phyloP scores from a whole-genome alignment of 2,888 invertebrate genomes.

The Argyra leucocephala region DNA sequence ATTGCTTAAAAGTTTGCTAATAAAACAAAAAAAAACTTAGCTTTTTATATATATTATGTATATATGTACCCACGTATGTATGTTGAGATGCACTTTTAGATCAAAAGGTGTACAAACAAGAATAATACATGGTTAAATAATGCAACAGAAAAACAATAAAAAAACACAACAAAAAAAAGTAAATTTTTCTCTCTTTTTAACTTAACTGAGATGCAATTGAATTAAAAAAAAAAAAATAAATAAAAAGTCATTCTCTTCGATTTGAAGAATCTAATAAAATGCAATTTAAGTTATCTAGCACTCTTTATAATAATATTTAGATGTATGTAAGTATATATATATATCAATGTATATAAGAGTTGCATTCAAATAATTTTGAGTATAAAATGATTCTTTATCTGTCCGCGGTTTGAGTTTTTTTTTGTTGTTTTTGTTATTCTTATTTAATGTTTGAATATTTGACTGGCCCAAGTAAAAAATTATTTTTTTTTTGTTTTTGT shows the following conservation, averaged over 20 bases:
- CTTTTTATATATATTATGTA: neutral
- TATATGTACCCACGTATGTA: neutral
- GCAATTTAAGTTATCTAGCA: too few relatives aligned
- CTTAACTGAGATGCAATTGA: neutral
- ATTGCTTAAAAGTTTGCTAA: neutral
- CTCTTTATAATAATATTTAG: neutral
- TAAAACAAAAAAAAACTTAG: neutral
- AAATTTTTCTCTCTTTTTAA: too few relatives aligned
- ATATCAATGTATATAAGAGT: neutral
- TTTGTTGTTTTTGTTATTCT: neutral
- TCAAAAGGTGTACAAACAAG: conserved; percentile 1
- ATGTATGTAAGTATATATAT: neutral
- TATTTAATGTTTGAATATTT: neutral
- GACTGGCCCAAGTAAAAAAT: neutral
- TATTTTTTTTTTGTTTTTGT: neutral
- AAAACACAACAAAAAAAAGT: neutral
- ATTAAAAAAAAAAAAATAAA: too few relatives aligned
- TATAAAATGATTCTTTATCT: too few relatives aligned
- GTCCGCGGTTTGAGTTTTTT: too few relatives aligned
- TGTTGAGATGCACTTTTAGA: neutral
- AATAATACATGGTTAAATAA: neutral
- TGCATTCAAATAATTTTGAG: too few relatives aligned
- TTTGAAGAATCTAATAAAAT: neutral
- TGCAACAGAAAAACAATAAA: neutral
- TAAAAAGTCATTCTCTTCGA: too few relatives aligned